phyloP scores from a whole-genome alignment of 2,113 vertebrate genomes.

The Scolopax mira region DNA sequence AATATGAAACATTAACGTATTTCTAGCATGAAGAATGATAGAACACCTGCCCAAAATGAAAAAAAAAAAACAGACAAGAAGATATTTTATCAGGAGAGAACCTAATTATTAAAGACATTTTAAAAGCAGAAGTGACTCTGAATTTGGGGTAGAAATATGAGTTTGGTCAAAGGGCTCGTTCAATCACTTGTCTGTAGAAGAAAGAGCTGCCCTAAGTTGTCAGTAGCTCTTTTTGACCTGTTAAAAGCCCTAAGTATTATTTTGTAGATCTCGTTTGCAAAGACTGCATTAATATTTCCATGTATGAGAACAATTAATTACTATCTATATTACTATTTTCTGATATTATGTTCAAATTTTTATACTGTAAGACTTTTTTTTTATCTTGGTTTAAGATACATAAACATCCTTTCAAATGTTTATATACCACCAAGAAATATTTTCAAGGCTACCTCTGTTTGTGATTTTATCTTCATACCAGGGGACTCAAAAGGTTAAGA shows the following conservation, averaged over 20 bases:
- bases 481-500: conserved; percentile 3
- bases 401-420: not conserved
- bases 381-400: not conserved
- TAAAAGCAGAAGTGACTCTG: not conserved
- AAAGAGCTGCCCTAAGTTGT: not conserved
- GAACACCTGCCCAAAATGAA: not conserved
- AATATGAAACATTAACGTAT: not conserved
- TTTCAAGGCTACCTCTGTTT: not conserved
- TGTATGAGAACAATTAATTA: not conserved
- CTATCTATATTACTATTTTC: not conserved
- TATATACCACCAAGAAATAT: not conserved
- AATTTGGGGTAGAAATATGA: not conserved
- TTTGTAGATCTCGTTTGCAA: not conserved
- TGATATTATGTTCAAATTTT: not conserved
- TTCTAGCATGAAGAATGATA: not conserved
- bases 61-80: not conserved
- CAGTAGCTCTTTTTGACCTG: not conserved
- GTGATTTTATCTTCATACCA: conserved; percentile 15
- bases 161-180: not conserved
- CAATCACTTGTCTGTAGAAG: not conserved
- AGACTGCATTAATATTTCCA: not conserved
- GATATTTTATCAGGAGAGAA: not conserved
- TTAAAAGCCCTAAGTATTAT: not conserved
- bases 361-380: not conserved
- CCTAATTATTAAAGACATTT: not conserved